A percentile compares a stretch with the other conserved stretches of the same genome.
These are phyloP conservation scores for Tragelaphus oryx DNA, from an alignment of 2,797 vertebrate genomes.

Conservation along the genomic window DNA sequence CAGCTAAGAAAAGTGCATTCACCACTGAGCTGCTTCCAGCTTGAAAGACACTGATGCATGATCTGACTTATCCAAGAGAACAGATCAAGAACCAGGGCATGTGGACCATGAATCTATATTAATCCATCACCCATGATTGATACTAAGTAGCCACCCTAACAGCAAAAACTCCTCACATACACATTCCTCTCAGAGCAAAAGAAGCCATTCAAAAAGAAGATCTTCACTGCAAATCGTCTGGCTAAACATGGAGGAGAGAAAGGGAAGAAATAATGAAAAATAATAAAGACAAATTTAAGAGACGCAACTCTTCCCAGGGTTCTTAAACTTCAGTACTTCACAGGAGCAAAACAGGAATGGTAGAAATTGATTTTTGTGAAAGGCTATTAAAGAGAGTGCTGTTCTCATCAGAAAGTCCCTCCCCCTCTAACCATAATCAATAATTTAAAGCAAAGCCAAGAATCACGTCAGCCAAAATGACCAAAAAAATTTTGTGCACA, in stretches of 20 bases:
- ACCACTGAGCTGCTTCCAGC: constrained; percentile 66
- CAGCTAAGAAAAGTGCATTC: constrained; percentile 60
- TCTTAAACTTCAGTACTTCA: constrained; percentile 61
- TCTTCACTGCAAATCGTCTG: constrained; percentile 38
- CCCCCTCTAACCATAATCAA: constrained; percentile 77
- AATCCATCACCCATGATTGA: constrained; percentile 55
- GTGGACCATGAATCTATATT: constrained; percentile 64
- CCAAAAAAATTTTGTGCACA: constrained; percentile 60
- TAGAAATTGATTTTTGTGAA: constrained; percentile 82
- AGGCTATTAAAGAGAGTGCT: constrained; percentile 79
- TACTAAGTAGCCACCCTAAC: constrained; percentile 40
- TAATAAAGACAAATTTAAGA: constrained; percentile 69
- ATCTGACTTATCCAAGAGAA: constrained; percentile 72
- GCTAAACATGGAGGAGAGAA: constrained; percentile 32
- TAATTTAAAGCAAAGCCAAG: constrained; percentile 80
- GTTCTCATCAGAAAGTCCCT: constrained; percentile 75
- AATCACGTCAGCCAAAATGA: constrained; percentile 77
- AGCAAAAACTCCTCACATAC: constrained; percentile 36
- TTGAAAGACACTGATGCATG: constrained; percentile 71
- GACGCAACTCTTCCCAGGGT: constrained; percentile 62
- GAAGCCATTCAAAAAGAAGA: not conserved
- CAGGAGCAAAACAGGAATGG: constrained; percentile 73
- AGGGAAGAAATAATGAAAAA: constrained; percentile 56
- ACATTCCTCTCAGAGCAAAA: constrained; percentile 25
- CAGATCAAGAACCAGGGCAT: constrained; percentile 67